Percentiles rank a stretch among this genome's conserved stretches.
Conservation (phyloP, 2,113 vertebrate species). For the Nesogale talazaci region DNA sequence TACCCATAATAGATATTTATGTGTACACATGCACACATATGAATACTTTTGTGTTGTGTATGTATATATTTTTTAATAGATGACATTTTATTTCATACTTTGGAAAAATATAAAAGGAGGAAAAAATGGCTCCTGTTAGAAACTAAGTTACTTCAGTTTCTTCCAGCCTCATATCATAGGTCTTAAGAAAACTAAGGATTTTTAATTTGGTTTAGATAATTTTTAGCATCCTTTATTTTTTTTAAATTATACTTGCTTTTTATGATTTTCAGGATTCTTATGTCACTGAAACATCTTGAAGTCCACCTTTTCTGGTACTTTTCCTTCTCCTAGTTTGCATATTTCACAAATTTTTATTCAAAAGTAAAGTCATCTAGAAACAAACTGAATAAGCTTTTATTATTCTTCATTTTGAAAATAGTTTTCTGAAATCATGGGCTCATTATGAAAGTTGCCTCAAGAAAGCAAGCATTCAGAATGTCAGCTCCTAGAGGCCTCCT, state of each 20-base stretch:
- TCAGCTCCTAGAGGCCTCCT: background rate
- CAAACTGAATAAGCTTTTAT: background rate
- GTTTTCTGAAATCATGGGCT: constrained; percentile 14
- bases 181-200: background rate
- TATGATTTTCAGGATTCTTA: background rate
- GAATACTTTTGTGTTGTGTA: background rate
- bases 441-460: background rate
- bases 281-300: background rate
- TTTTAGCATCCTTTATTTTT: constrained; percentile 16
- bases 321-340: background rate
- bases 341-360: background rate
- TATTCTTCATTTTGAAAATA: constrained; percentile 1
- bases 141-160: background rate
- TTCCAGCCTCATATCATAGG: background rate
- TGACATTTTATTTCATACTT: background rate
- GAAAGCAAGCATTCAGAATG: background rate
- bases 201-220: constrained; percentile 17
- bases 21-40: background rate
- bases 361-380: background rate
- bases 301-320: constrained; percentile 7
- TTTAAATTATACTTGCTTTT: constrained; percentile 21
- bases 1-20: background rate
- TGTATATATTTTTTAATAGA: background rate
- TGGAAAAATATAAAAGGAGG: background rate
- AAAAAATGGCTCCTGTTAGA: background rate